Evolutionary conservation across 2,113 vertebrate species (phyloP), one percentile per base, ranked within the genome.

Genomic region (Nettapus auritus): DNA sequence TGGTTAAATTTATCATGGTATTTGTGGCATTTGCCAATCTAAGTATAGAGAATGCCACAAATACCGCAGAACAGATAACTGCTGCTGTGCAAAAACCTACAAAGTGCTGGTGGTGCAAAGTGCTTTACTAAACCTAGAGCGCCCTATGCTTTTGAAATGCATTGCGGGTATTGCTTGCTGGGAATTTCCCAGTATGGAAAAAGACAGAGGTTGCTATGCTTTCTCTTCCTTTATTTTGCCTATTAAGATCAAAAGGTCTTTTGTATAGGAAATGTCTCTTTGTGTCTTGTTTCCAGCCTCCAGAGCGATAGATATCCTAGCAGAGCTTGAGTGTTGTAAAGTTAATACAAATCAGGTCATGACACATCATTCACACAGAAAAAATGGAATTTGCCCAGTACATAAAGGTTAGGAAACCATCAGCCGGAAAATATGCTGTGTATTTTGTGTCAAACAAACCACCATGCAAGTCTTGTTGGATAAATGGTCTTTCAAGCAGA

Each of bases 41-140:
- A 96, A 96, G 80, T 95, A 91, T 95, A 95, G 96, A 77, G 91
- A 95, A 96, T 96, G 78, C 73, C 95, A 92, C 82, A 94, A 96
- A 96, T 93, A 82, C 87, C 73, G 66, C 70, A 66, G 89, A 95
- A 93, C 53, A 90, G 95, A 96, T 95, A 97, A 95, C 95, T 94
- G 78, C 36, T 88, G 80, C 67, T 38, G 40, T 40, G 40, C 66
- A 82, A 95, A 90, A 46, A 1, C n/a, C 52, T 89, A 55, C 50
- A 82, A 86, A 60, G 4, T 76, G 59, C 48, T 84, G 22, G 18
- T 44, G 18, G 34, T 79, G 46, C 46, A 22, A 48, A 48, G 46
- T 48, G 29, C 44, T 82, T 79, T 60, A 18, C n/a, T 76, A 84
- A 71, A 36, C 33, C 44, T 50, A 6, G 6, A 53, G 44, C 0